Percentiles rank a stretch among this genome's conserved stretches.
Conservation (phyloP, 2,113 vertebrate species). For the Podiceps cristatus region DNA sequence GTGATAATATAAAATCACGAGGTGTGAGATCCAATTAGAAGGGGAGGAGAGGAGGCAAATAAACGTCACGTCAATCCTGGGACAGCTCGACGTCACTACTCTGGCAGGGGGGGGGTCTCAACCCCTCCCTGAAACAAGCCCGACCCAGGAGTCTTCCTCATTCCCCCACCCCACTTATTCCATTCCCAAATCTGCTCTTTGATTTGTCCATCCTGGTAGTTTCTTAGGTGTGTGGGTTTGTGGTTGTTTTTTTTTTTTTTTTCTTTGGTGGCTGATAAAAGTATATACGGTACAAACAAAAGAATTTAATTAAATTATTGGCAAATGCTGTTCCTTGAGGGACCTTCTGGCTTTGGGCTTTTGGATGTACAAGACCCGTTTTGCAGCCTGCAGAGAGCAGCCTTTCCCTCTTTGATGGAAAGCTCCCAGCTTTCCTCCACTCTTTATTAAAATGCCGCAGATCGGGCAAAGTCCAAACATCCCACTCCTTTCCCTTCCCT, state of each 20-base stretch:
- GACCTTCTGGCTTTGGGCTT: neutral
- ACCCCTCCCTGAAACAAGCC: neutral
- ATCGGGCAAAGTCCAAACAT: neutral
- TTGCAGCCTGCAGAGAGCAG: neutral
- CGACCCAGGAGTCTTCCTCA: neutral
- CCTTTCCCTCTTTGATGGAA: neutral
- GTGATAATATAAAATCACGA: neutral
- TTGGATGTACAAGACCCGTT: neutral
- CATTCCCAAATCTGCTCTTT: neutral
- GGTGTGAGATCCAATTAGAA: neutral
- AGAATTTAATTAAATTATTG: neutral
- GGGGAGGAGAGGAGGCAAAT: too few relatives aligned
- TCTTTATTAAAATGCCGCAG: neutral
- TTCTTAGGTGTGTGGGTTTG: neutral
- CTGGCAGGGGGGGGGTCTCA: neutral
- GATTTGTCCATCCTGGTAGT: neutral
- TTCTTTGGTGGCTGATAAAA: neutral
- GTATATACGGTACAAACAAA: neutral
- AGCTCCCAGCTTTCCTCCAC: neutral
- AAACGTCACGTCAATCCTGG: rapidly evolving
- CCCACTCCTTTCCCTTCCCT: rapidly evolving
- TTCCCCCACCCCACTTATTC: neutral
- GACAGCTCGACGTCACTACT: neutral
- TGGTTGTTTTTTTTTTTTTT: neutral
- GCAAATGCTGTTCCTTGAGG: neutral